Conservation (phyloP, 1,140 invertebrate genomes). For the Aphelenchoides avenae region DNA sequence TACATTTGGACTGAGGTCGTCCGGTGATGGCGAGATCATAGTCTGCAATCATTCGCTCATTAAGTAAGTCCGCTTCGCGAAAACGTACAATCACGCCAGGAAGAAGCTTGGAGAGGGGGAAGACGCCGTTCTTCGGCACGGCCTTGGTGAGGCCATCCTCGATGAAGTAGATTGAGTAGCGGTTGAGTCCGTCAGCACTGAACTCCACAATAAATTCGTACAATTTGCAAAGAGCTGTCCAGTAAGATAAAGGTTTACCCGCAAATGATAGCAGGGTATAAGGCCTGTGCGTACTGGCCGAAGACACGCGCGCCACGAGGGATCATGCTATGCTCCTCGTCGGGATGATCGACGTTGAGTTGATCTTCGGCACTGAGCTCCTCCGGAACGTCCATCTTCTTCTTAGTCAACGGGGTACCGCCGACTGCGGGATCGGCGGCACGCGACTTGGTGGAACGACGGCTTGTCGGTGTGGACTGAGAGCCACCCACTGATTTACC, state of each 20-base stretch:
- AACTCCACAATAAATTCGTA: constrained; percentile 7
- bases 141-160: constrained; percentile 41
- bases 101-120: constrained; percentile 38
- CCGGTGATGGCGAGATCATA: too few relatives aligned
- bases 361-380: constrained; percentile 33
- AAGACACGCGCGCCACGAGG: constrained; percentile 42
- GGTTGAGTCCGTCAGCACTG: constrained; percentile 50
- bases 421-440: too few relatives aligned
- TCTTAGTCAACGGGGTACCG: too few relatives aligned
- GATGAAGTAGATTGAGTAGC: constrained; percentile 50
- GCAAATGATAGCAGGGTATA: constrained; percentile 51
- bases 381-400: too few relatives aligned
- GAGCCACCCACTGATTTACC: too few relatives aligned
- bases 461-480: too few relatives aligned
- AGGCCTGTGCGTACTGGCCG: constrained; percentile 44
- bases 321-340: constrained; percentile 20
- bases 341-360: constrained; percentile 22
- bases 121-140: constrained; percentile 42
- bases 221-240: constrained; percentile 11
- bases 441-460: too few relatives aligned
- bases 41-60: too few relatives aligned
- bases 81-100: constrained; percentile 25
- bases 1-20: too few relatives aligned
- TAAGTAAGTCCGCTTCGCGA: too few relatives aligned
- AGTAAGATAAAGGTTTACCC: constrained; percentile 28